Base-by-base conservation (phyloP, 2,888 invertebrate species). In the Leptopilina myrica region DNA sequence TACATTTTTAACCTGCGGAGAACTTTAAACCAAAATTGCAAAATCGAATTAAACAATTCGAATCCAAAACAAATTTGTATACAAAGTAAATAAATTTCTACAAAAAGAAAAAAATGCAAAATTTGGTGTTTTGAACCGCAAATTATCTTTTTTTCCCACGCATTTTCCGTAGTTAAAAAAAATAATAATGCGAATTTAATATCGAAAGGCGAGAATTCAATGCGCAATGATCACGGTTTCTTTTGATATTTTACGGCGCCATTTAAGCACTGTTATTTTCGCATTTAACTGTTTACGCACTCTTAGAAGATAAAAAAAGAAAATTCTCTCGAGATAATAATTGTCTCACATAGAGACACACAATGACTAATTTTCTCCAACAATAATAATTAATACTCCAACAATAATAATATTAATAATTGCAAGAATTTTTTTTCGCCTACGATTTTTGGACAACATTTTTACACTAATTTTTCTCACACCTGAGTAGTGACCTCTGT, bases 401-500 rank as follows among this genome's bases (percentile, higher is more conserved):
- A n/a, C n/a, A n/a, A n/a, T n/a, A n/a, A n/a, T n/a, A n/a, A n/a
- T n/a, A n/a, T n/a, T n/a, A n/a, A n/a, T n/a, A n/a, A n/a, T 20
- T 20, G 0, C 20, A 1, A 20, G 20, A 20, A 20, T 20, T 20
- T 20, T 20, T 20, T 20, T 20, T 20, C 1, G 20, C 20, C 20
- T 20, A 20, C 20, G 20, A 20, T 1, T 20, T 20, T 20, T 20
- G 20, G 20, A 20, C 20, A 20, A n/a, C n/a, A n/a, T n/a, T n/a
- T n/a, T n/a, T n/a, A n/a, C n/a, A n/a, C 46, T 49, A 49, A 49
- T 49, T 53, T 69, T 69, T 49, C 15, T 14, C 73, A 40, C 56
- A 73, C 56, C 79, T 84, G 20, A 20, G 20, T 20, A 20, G 1
- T 20, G 83, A 85, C 84, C 85, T 86, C 84, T 86, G 82, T 66